A percentile compares a stretch with the other conserved stretches of the same genome.
Evolutionary conservation across 2,888 invertebrate genomes (phyloP).

Genomic region (Apomyelois bistriatella): DNA sequence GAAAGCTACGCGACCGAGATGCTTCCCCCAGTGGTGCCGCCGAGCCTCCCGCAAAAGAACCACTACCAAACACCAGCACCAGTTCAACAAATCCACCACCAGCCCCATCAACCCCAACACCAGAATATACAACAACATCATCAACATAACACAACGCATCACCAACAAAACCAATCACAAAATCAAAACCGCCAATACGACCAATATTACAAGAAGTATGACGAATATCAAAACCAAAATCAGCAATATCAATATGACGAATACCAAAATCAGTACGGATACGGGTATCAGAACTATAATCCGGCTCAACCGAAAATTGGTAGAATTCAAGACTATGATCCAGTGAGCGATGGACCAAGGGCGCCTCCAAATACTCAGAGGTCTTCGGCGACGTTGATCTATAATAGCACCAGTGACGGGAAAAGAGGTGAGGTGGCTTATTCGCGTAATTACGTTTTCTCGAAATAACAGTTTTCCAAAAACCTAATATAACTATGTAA

Average conservation of each 20-base stretch:
- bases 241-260: conserved; percentile 25
- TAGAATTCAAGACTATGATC: conserved; percentile 90
- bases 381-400: conserved; percentile 90
- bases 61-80: conserved; percentile 60
- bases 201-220: conserved; percentile 34
- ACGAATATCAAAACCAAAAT: conserved; percentile 30
- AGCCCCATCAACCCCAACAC: not conserved
- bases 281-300: conserved; percentile 43
- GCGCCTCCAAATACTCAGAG: conserved; percentile 86
- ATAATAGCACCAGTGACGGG: conserved; percentile 80
- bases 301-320: conserved; percentile 79
- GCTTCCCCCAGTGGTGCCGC: conserved; percentile 52
- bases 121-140: conserved; percentile 26
- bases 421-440: conserved; percentile 47
- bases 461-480: too few relatives aligned
- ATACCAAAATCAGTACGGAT: conserved; percentile 36
- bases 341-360: conserved; percentile 85
- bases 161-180: conserved; percentile 24
- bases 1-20: conserved; percentile 72
- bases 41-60: conserved; percentile 60
- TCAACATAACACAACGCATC: conserved; percentile 24
- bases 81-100: conserved; percentile 25
- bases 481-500: too few relatives aligned
- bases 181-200: conserved; percentile 32
- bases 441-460: too few relatives aligned